Conservation (phyloP, 92 coral and sea anemone species). For the Paragorgia papillata region DNA sequence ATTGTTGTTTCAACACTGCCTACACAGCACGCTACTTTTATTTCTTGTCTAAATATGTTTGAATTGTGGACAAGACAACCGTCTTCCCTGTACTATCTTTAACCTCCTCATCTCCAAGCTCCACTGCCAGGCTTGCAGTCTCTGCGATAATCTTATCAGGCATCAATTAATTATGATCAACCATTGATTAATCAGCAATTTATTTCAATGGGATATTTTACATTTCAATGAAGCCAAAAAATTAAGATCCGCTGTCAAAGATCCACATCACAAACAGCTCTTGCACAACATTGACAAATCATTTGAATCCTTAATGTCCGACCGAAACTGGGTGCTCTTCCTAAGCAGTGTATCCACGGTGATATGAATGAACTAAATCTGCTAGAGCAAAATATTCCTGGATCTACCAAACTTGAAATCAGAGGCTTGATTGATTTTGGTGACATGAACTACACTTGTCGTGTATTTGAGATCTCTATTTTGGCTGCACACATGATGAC, state of each 20-base stretch:
- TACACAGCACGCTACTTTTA: no score
- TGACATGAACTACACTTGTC: conserved; percentile 57
- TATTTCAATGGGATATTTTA: conserved; percentile 13
- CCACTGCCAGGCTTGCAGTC: no score
- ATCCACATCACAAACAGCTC: background rate
- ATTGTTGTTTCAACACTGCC: no score
- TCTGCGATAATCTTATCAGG: no score
- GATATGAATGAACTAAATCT: conserved; percentile 63
- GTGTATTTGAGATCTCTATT: conserved; percentile 68
- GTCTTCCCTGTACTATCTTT: no score
- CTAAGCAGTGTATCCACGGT: conserved; percentile 72
- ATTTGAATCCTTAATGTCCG: conserved; percentile 26
- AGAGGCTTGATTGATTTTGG: conserved; percentile 67
- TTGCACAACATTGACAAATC: background rate
- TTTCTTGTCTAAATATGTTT: no score
- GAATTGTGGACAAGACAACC: no score
- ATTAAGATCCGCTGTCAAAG: background rate
- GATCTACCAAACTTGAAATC: conserved; percentile 7
- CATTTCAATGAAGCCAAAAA: background rate
- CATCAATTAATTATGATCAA: no score
- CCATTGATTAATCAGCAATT: no score
- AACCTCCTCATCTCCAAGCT: no score
- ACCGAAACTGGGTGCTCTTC: conserved; percentile 56
- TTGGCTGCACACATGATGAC: conserved; percentile 51
- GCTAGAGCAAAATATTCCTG: conserved; percentile 37